Evolutionary conservation across 2,113 vertebrate genomes (phyloP).

Genomic region (Ageneiosus marmoratus): DNA sequence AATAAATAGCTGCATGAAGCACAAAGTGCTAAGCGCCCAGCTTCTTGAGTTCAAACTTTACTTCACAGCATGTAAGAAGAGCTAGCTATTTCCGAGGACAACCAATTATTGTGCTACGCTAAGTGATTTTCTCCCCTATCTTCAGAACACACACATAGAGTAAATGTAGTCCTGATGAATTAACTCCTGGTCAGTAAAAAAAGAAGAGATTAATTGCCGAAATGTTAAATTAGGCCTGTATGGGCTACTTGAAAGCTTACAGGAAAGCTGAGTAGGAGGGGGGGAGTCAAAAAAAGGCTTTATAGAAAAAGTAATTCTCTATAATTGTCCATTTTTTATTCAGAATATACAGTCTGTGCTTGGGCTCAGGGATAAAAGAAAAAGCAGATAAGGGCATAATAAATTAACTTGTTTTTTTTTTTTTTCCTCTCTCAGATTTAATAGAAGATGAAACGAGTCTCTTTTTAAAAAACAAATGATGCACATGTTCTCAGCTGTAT

Average conservation of each 20-base stretch:
- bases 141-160: constrained; percentile 32
- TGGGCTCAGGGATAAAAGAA: not conserved
- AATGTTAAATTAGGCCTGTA: constrained; percentile 27
- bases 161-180: constrained; percentile 40
- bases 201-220: constrained; percentile 38
- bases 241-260: not conserved
- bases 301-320: constrained; percentile 26
- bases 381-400: constrained; percentile 19
- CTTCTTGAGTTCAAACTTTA: constrained; percentile 18
- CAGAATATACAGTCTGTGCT: not conserved
- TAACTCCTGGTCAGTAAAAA: constrained; percentile 30
- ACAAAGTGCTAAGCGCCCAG: constrained; percentile 26
- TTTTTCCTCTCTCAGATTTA: not conserved
- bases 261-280: not conserved
- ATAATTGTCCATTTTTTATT: constrained; percentile 40
- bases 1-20: constrained; percentile 31
- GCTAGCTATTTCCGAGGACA: not conserved
- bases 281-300: not conserved
- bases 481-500: not conserved
- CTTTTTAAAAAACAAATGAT: not conserved
- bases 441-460: not conserved
- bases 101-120: constrained; percentile 26
- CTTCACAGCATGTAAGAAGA: not conserved
- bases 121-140: constrained; percentile 28
- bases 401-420: constrained; percentile 1